Evolutionary conservation across 2,113 vertebrate genomes (phyloP), one percentile per base, ranked within the genome.

Genomic region (Muntiacus reevesi): DNA sequence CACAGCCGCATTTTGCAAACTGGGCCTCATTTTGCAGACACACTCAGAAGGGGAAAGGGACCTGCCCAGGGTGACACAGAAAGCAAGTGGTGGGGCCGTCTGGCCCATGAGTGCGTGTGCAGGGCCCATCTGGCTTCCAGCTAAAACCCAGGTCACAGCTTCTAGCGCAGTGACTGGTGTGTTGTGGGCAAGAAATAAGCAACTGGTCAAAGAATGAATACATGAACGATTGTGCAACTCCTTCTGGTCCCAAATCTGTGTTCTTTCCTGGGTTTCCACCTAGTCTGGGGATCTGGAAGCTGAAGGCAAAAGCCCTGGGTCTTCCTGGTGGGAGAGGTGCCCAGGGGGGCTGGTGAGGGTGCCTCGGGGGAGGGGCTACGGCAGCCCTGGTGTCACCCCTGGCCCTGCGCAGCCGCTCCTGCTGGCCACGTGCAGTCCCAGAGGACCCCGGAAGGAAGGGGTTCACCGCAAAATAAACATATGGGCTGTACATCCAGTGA

Each of bases 391-490:
- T 78, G 87, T 95, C 13, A 15, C 89, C 96, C 97, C 96, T 92
- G 98, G 96, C n/a, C 89, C 96, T 89, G 47, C 13, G 25, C 11
- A 67, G 30, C 88, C 9, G 16, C 59, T 43, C n/a, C 81, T 47
- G 59, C 64, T 54, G 97, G 96, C 97, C 97, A 94, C 57, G 93
- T 95, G 59, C 91, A 97, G 97, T 98, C 79, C 95, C 97, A 50
- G 94, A 93, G 97, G 97, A 96, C 4, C 2, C 93, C 87, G 92
- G 95, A 98, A 98, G 94, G 95, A 98, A 98, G 97, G 96, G 93
- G 97, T 97, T 98, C 81, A 79, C 94, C 33, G 27, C 95, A 98
- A 97, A 98, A 99, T 98, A 99, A 99, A 98, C 98, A 99, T 98
- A 98, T 97, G 96, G 98, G 96, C 99, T 98, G 97, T 98, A 97